Base-by-base conservation (phyloP, 2,797 vertebrate species). In the Chanos chanos region DNA sequence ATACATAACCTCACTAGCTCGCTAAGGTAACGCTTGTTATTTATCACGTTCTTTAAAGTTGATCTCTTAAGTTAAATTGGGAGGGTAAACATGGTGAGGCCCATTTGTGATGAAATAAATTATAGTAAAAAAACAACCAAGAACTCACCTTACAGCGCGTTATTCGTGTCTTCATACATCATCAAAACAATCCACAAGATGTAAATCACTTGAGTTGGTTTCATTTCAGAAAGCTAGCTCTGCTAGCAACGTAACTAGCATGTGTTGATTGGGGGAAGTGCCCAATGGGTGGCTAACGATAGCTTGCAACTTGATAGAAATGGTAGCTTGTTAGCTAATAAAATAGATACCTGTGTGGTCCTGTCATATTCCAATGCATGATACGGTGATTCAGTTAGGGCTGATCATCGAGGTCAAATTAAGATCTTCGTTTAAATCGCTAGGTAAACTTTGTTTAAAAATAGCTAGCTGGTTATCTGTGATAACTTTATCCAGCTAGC, bases 171-270 rank as follows among this genome's bases (percentile, higher is more conserved):
- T 74, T 84, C 85, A 78, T 82, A 84, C 89, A 90, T 91, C 83
- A 85, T 89, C 80, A 84, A 81, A 85, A 83, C 74, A 87, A 84
- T 81, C 83, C 80, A 80, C 76, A 83, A 76, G 76, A 81, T 81
- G 82, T 83, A 79, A 78, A 85, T 80, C 40, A 82, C 78, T 78
- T 83, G 77, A 79, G 80, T 79, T 85, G 79, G 82, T 85, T 81
- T 89, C 87, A 90, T 90, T 86, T 88, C 87, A 75, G 82, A 72
- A 78, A 84, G 80, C 85, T 83, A 84, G 79, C 73, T 80, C 77
- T 76, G 72, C 81, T 83, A 83, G 84, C 83, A 85, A 83, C 83
- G 61, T 63, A 54, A 50, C 36, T 55, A 41, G 61, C 65, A 60
- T 41, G 57, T 58, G 37, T 81, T 83, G 78, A 70, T 79, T 87